These are phyloP conservation scores for Pseudoips prasinana DNA, from an alignment of 2,888 invertebrate species.

Conservation along the genomic window DNA sequence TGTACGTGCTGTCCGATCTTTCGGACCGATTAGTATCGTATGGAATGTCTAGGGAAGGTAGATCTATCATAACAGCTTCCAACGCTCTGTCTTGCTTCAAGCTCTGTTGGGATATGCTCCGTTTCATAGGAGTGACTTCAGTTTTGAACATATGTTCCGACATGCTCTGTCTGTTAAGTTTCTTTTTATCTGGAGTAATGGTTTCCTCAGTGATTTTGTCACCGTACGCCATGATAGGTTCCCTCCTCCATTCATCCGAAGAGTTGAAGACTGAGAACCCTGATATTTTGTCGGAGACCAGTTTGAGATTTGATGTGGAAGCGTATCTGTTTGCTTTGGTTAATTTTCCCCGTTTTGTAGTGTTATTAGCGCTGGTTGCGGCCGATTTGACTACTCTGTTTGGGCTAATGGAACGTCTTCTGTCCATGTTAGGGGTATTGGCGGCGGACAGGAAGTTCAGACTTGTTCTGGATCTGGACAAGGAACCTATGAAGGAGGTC, in stretches of 20 bases:
- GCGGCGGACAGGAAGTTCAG: slow-evolving; percentile 63
- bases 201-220: slow-evolving; percentile 47
- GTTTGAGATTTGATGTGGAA: slow-evolving; percentile 65
- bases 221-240: slow-evolving; percentile 72
- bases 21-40: slow-evolving; percentile 52
- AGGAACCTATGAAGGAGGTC: slow-evolving; percentile 74
- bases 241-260: slow-evolving; percentile 46
- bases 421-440: slow-evolving; percentile 56
- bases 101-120: slow-evolving; percentile 66
- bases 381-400: slow-evolving; percentile 52
- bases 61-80: slow-evolving; percentile 69
- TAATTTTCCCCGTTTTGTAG: slow-evolving; percentile 54
- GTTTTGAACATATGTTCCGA: slow-evolving; percentile 55
- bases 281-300: slow-evolving; percentile 70
- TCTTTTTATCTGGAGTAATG: slow-evolving; percentile 36
- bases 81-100: slow-evolving; percentile 64
- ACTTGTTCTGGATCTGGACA: slow-evolving; percentile 81
- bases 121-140: slow-evolving; percentile 40
- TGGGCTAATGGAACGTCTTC: slow-evolving; percentile 63
- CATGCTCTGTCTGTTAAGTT: slow-evolving; percentile 56
- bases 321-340: slow-evolving; percentile 58
- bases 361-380: slow-evolving; percentile 45
- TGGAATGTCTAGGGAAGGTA: slow-evolving; percentile 53
- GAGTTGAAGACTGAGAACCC: slow-evolving; percentile 67
- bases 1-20: slow-evolving; percentile 38